Evolutionary conservation across 2,797 vertebrate species (phyloP).

Genomic region (Diceros bicornis): DNA sequence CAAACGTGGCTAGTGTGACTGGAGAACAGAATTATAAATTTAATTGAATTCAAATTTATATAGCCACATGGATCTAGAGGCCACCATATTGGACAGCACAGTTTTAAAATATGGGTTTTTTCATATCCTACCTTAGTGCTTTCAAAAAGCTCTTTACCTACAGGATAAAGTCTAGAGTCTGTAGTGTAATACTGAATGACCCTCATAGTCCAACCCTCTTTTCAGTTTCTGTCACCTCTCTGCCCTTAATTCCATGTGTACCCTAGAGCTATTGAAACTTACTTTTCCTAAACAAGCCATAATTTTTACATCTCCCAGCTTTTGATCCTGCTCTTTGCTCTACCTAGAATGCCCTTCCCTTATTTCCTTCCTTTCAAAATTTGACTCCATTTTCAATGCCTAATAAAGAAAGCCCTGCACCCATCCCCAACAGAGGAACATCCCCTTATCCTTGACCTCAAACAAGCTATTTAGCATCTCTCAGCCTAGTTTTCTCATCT

Average conservation of each 20-base stretch:
- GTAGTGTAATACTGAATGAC: not conserved
- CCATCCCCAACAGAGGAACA: not conserved
- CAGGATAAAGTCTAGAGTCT: not conserved
- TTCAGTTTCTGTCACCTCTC: not conserved
- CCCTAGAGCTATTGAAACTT: not conserved
- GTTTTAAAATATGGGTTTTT: constrained; percentile 13
- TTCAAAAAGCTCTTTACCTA: not conserved
- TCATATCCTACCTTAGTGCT: not conserved
- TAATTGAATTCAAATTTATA: not conserved
- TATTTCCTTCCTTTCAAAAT: not conserved
- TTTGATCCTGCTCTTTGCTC: not conserved
- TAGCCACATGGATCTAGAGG: not conserved
- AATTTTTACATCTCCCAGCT: not conserved
- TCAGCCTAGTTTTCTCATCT: not conserved
- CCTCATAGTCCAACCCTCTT: not conserved
- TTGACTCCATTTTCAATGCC: not conserved
- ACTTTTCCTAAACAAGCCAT: not conserved
- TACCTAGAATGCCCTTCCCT: not conserved
- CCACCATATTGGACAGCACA: not conserved
- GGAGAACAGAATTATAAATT: not conserved
- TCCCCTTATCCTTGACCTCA: not conserved
- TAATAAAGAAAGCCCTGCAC: not conserved
- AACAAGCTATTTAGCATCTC: not conserved
- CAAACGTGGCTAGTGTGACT: not conserved
- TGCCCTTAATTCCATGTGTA: not conserved